A percentile compares a stretch with the other conserved stretches of the same genome.
Evolutionary conservation across 2,888 invertebrate genomes (phyloP).

Genomic region (Leptura quadrifasciata): DNA sequence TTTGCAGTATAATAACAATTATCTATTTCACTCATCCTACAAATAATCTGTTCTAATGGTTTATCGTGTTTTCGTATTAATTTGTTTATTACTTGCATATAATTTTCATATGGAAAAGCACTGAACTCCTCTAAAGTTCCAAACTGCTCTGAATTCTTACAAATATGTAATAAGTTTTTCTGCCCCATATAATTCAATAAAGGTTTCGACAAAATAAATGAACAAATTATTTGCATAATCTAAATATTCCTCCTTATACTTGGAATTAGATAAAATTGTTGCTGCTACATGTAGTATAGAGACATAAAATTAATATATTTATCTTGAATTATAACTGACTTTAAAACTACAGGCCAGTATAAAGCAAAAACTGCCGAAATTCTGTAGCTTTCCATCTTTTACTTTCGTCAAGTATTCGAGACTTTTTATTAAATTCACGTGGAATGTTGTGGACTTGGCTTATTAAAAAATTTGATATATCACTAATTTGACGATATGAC

Average conservation of each 20-base stretch:
- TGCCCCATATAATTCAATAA: neutral
- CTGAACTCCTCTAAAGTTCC: neutral
- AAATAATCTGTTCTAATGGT: neutral
- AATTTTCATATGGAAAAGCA: neutral
- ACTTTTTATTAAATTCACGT: neutral
- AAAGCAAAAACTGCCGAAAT: neutral
- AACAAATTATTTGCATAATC: neutral
- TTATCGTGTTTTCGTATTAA: neutral
- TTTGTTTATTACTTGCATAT: neutral
- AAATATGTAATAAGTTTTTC: slow-evolving; percentile 9
- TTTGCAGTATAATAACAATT: no score
- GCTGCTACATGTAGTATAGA: neutral
- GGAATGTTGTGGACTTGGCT: neutral
- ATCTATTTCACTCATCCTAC: neutral
- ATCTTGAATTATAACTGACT: neutral
- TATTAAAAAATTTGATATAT: neutral
- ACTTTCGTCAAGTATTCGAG: neutral
- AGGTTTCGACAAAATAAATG: neutral
- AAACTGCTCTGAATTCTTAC: neutral
- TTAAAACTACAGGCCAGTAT: neutral
- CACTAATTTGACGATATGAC: slow-evolving; percentile 21
- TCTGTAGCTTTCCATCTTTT: neutral
- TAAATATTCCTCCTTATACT: neutral
- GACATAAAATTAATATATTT: neutral
- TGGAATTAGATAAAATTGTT: neutral